phyloP scores from a whole-genome alignment of 2,888 invertebrate species.

The Macropis europaea region DNA sequence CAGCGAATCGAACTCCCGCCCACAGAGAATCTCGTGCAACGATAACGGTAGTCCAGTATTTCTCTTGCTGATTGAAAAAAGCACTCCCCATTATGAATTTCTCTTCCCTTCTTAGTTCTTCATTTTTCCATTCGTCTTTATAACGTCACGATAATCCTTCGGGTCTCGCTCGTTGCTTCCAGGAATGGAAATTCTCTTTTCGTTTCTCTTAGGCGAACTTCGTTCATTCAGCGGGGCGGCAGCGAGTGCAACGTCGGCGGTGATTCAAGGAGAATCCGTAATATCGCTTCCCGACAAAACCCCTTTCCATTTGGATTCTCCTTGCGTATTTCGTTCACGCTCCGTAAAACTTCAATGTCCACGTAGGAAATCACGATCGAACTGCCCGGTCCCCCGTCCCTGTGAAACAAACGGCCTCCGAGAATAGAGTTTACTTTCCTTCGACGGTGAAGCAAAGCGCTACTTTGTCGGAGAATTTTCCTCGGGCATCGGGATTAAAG shows the following conservation, averaged over 20 bases:
- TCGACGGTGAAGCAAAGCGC: conserved; percentile 19
- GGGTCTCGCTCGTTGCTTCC: background rate
- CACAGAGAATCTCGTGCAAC: no score
- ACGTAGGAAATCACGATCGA: conserved; percentile 45
- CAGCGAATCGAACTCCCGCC: no score
- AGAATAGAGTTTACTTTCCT: conserved; percentile 29
- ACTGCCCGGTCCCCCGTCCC: conserved; percentile 8
- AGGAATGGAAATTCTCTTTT: conserved; percentile 40
- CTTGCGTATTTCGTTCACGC: conserved; percentile 61
- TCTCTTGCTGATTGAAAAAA: conserved; percentile 20
- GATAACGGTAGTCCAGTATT: no score
- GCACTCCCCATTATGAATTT: conserved; percentile 5
- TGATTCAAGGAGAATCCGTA: conserved; percentile 55
- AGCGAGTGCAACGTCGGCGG: background rate
- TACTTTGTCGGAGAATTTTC: conserved; percentile 7
- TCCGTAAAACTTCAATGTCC: conserved; percentile 62
- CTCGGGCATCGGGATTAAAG: conserved; percentile 6
- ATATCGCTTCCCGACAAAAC: conserved; percentile 50
- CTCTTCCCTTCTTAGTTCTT: background rate
- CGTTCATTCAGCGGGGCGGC: conserved; percentile 47
- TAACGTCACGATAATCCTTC: conserved; percentile 13
- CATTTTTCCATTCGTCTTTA: background rate
- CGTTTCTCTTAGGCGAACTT: conserved; percentile 34
- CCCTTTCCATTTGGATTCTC: conserved; percentile 28
- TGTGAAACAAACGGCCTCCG: conserved; percentile 24